Conservation (phyloP, 2,113 vertebrate species). For the Esox niger region DNA sequence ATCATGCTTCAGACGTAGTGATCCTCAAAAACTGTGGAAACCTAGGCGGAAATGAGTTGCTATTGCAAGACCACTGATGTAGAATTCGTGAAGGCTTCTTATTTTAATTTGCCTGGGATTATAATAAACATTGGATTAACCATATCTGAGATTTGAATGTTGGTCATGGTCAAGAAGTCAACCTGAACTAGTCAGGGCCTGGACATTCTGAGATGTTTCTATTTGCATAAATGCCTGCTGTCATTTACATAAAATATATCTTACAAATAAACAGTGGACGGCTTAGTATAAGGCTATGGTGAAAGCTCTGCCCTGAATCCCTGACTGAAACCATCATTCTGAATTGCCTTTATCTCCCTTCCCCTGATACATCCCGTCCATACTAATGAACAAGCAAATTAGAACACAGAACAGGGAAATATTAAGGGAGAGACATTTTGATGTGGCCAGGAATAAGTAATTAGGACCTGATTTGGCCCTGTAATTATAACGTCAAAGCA, state of each 20-base stretch:
- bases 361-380: constrained; percentile 53
- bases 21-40: not conserved
- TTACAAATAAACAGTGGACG: not conserved
- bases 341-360: constrained; percentile 49
- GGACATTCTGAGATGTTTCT: not conserved
- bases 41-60: not conserved
- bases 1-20: constrained; percentile 34
- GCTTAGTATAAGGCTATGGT: constrained; percentile 8
- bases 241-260: not conserved
- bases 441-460: constrained; percentile 65
- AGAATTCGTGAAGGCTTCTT: too few species aligned
- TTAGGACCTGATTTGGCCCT: constrained; percentile 54
- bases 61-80: constrained; percentile 13
- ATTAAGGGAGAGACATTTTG: constrained; percentile 53
- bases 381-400: constrained; percentile 75
- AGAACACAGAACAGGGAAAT: constrained; percentile 73
- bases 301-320: constrained; percentile 12
- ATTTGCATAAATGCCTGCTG: constrained; percentile 2
- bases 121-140: not conserved
- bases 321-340: constrained; percentile 35
- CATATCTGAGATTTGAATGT: not conserved
- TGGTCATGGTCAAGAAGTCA: not conserved
- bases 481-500: constrained; percentile 72
- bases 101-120: not conserved
- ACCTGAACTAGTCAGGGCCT: not conserved